Conservation (phyloP, 2,113 vertebrate genomes). For the Sinocyclocheilus maitianheensis region DNA sequence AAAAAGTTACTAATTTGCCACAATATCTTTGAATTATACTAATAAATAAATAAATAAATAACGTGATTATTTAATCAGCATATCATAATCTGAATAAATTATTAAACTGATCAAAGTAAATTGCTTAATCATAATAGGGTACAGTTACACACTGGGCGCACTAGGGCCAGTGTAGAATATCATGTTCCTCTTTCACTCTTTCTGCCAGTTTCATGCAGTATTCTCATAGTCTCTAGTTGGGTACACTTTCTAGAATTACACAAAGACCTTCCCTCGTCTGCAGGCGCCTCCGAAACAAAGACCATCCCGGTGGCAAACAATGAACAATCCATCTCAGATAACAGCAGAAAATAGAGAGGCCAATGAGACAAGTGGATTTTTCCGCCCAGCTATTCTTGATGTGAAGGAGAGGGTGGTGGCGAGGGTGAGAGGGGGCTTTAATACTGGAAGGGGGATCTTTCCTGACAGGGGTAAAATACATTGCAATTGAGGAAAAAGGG, state of each 20-base stretch:
- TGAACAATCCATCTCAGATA: slow-evolving; percentile 77
- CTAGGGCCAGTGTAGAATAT: slow-evolving; percentile 25
- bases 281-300: slow-evolving; percentile 75
- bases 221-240: slow-evolving; percentile 51
- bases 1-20: too few species aligned
- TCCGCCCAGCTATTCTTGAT: slow-evolving; percentile 60
- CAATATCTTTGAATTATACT: neutral
- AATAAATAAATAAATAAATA: neutral
- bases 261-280: slow-evolving; percentile 66
- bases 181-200: slow-evolving; percentile 22
- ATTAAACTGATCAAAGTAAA: neutral
- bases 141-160: neutral
- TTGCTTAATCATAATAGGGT: slow-evolving; percentile 10
- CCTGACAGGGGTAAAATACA: slow-evolving; percentile 4
- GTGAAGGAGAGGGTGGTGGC: slow-evolving; percentile 56
- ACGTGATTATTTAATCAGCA: neutral
- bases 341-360: slow-evolving; percentile 66
- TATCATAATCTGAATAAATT: neutral
- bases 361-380: slow-evolving; percentile 70
- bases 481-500: slow-evolving; percentile 26
- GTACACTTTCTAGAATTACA: slow-evolving; percentile 57
- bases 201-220: slow-evolving; percentile 5
- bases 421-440: slow-evolving; percentile 30
- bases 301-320: slow-evolving; percentile 73
- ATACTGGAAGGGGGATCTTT: slow-evolving; percentile 38